Conservation (phyloP, 2,888 invertebrate genomes). For the Electrophaes corylata region DNA sequence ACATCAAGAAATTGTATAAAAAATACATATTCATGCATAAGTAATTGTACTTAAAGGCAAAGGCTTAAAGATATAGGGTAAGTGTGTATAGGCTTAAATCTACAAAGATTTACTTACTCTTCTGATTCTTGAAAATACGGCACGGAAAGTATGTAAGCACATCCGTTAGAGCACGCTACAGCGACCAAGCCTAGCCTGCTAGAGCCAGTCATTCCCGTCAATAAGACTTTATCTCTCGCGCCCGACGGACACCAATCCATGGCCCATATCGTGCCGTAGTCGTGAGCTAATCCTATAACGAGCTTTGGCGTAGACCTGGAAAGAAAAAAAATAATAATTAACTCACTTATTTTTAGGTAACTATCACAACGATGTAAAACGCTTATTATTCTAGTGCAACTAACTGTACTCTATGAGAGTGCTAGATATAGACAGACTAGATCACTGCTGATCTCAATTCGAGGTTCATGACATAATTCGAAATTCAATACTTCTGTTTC, state of each 20-base stretch:
- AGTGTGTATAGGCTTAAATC: no score
- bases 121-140: constrained; percentile 70
- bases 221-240: constrained; percentile 72
- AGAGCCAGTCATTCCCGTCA: background rate
- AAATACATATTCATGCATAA: background rate
- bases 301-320: constrained; percentile 62
- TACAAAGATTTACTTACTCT: constrained; percentile 44
- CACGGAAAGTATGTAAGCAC: constrained; percentile 85
- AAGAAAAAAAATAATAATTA: no score
- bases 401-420: no score
- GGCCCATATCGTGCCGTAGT: constrained; percentile 87
- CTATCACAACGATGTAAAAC: no score
- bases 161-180: constrained; percentile 87
- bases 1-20: no score
- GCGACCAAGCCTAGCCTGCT: constrained; percentile 87
- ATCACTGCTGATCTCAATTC: no score
- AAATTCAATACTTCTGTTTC: no score
- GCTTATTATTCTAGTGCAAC: no score
- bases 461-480: no score
- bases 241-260: constrained; percentile 92
- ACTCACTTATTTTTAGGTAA: no score
- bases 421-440: no score
- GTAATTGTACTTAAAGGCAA: background rate
- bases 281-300: constrained; percentile 85
- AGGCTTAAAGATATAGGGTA: no score